phyloP scores from a whole-genome alignment of 2,888 invertebrate species.

The Agrochola lota region DNA sequence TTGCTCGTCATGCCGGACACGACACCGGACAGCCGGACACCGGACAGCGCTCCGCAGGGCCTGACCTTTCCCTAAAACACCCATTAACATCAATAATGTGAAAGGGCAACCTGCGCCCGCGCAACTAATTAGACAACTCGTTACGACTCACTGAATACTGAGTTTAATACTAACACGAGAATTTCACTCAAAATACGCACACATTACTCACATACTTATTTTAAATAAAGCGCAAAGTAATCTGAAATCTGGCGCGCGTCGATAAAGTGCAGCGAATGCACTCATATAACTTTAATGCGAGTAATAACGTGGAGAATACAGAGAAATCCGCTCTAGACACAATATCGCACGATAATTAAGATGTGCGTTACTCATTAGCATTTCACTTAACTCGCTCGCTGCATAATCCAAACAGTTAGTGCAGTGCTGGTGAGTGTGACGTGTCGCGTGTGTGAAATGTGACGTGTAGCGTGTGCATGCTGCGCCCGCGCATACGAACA shows the following conservation, averaged over 20 bases:
- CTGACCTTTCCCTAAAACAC: slow-evolving; percentile 56
- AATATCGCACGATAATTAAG: slow-evolving; percentile 48
- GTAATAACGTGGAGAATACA: slow-evolving; percentile 31
- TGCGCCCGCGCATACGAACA: slow-evolving; percentile 8
- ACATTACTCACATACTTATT: slow-evolving; percentile 7
- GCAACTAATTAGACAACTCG: slow-evolving; percentile 32
- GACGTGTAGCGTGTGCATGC: neutral
- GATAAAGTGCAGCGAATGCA: slow-evolving; percentile 39
- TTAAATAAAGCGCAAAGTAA: slow-evolving; percentile 7
- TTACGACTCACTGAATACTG: slow-evolving; percentile 23
- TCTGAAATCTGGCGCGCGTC: slow-evolving; percentile 7
- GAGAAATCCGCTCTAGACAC: slow-evolving; percentile 39
- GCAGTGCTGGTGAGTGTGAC: slow-evolving; percentile 41
- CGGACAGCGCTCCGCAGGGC: neutral
- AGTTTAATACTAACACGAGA: slow-evolving; percentile 10
- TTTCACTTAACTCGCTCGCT: slow-evolving; percentile 44
- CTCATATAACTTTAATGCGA: slow-evolving; percentile 40
- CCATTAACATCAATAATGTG: slow-evolving; percentile 37
- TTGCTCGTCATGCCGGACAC: slow-evolving; percentile 15
- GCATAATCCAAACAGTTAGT: slow-evolving; percentile 50
- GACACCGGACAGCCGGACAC: slow-evolving; percentile 7
- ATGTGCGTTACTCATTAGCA: slow-evolving; percentile 57
- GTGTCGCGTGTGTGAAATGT: slow-evolving; percentile 30
- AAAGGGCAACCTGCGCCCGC: slow-evolving; percentile 48
- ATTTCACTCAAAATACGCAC: neutral